Base-by-base conservation (phyloP, 2,113 vertebrate genomes). In the Aptenodytes patagonicus region DNA sequence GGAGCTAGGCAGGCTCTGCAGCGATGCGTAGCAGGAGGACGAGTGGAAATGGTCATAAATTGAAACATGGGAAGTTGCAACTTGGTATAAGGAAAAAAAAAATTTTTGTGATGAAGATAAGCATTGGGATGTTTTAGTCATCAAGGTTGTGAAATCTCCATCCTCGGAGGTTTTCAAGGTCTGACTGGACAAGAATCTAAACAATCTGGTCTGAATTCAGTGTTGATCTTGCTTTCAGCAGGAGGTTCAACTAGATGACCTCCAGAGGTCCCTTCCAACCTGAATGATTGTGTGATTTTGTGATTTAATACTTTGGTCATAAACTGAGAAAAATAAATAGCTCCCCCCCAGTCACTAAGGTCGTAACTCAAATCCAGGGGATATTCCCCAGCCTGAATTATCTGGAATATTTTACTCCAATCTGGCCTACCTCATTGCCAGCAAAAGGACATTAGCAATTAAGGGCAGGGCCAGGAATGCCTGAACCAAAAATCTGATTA, bases 321-420 rank as follows among this genome's bases (percentile, higher is more conserved):
- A 97, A 96, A 93, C 83, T 62, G 79, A 91, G 90, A 94, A 97
- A 97, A 97, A 91, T 90, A 97, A 97, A 96, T 90, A 96, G 60
- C 31, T 71, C 62, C 75, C 70, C 97, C 89, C 83, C 65, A 97
- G 86, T 96, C 90, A 95, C 70, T 94, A 29, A 90, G 66, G 73
- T 94, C 70, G 21, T 94, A 92, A 96, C 60, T 96, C 28, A 85
- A 72, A 89, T 94, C 49, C 91, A 85, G 55, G 31, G 86, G 46
- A 97, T 96, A 95, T 70, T 98, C 92, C 89, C 89, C 44, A 32
- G 64, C 21, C 95, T 92, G 80, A 96, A 92, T 83, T 84, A n/a
- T 58, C 93, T 96, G 93, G 93, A 97, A 96, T 97, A 88, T 96
- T 97, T 96, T 97, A 93, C 91, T 97, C 77, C 71, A 13, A 3